Base-by-base conservation (phyloP, 64 coral and sea anemone species). In the Pachyseris speciosa region DNA sequence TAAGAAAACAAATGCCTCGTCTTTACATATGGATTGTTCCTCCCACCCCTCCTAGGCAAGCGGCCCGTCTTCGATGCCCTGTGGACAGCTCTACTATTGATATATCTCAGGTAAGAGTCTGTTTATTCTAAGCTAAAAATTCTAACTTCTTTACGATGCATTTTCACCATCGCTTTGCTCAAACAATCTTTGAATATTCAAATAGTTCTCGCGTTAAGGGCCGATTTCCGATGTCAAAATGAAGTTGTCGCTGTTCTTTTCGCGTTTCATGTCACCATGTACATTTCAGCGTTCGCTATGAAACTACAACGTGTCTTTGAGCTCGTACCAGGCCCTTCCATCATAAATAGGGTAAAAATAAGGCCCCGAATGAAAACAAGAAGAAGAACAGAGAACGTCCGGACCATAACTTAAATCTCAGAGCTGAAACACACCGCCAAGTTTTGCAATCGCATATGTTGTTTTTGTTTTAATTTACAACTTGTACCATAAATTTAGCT, bases 61-160 rank as follows among this genome's bases (percentile, higher is more conserved):
- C 69, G 69, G 80, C 33, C 29, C 84, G 91, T 15, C 86, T 96
- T 13, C 55, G 89, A 81, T 96, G 95, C 27, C 95, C 95, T 0
- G 91, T 96, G 60, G 95, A 96, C 49, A 96, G 91, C 15, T 93
- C 95, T 3, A 93, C 49, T 64, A 96, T 96, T 13, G 95, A 96
- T 39, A 74, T 93, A 17, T 84, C 78, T 58, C 78, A 92, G 89
- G 95, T 92, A 96, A 93, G 92, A 20, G 39, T 68, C 41, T 68
- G 83, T 86, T n/a, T 7, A 66, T 51, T 49, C n/a, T n/a, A n/a
- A n/a, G n/a, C n/a, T n/a, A n/a, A n/a, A n/a, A n/a, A n/a, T n/a
- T n/a, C n/a, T n/a, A n/a, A n/a, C n/a, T n/a, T n/a, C n/a, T n/a
- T 49, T 49, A 9, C 45, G 45, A 49, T 49, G 45, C n/a, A n/a